Conservation (phyloP, 2,797 vertebrate genomes). For the Coregonus suidteri region DNA sequence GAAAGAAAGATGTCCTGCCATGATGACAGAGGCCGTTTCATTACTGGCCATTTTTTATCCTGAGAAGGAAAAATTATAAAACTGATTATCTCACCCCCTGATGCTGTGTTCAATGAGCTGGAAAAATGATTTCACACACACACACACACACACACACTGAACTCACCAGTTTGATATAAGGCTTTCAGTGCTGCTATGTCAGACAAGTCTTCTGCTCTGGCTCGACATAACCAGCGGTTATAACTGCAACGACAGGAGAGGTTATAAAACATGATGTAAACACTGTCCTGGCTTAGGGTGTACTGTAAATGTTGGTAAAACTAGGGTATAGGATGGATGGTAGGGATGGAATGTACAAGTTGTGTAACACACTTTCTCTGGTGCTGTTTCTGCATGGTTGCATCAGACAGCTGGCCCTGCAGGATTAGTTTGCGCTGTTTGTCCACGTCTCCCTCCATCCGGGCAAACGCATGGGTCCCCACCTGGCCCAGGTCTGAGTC, state of each 20-base stretch:
- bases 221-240: conserved; percentile 93
- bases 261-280: not conserved
- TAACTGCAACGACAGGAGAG: conserved; percentile 78
- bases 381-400: conserved; percentile 91
- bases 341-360: not conserved
- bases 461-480: conserved; percentile 93
- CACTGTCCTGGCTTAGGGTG: not conserved
- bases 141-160: not conserved
- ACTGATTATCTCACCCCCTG: conserved; percentile 43
- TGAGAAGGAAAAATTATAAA: conserved; percentile 44
- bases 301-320: not conserved
- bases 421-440: conserved; percentile 92
- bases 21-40: conserved; percentile 33
- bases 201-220: conserved; percentile 94
- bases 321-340: not conserved
- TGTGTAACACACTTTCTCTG: conserved; percentile 88
- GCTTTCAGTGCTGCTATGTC: conserved; percentile 96
- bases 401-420: conserved; percentile 93
- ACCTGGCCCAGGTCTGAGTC: conserved; percentile 89
- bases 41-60: conserved; percentile 42
- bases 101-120: conserved; percentile 29
- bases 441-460: conserved; percentile 97
- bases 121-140: conserved; percentile 33
- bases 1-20: not conserved
- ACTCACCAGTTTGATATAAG: conserved; percentile 93